A percentile compares a stretch with the other conserved stretches of the same genome.
These are phyloP conservation scores for Pseudomugil tenellus DNA, from an alignment of 2,797 vertebrate species.

Conservation along the genomic window DNA sequence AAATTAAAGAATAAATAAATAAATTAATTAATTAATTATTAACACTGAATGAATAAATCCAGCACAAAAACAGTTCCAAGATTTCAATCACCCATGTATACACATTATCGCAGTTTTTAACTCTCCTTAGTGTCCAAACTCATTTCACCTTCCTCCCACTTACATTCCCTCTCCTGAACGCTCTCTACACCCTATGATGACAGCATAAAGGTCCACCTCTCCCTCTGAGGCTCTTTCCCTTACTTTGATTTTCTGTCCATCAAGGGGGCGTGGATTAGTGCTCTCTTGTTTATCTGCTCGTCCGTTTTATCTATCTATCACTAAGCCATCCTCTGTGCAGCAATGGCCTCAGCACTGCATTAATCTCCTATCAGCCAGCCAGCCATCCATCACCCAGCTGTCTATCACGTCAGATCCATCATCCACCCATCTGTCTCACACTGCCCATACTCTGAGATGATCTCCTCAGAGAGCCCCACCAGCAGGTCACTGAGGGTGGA, in stretches of 20 bases:
- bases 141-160: constrained; percentile 48
- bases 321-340: constrained; percentile 74
- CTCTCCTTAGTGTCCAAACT: constrained; percentile 26
- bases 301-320: constrained; percentile 86
- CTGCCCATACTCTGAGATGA: constrained; percentile 73
- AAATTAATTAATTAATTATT: constrained; percentile 7
- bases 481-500: constrained; percentile 50
- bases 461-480: constrained; percentile 68
- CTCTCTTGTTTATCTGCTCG: constrained; percentile 86
- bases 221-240: constrained; percentile 65
- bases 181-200: constrained; percentile 34
- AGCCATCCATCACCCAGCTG: constrained; percentile 85
- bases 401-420: constrained; percentile 86
- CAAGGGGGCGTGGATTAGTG: constrained; percentile 82
- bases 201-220: constrained; percentile 59
- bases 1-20: constrained; percentile 9
- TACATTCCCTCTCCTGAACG: constrained; percentile 45
- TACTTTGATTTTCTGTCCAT: constrained; percentile 84
- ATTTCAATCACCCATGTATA: constrained; percentile 38
- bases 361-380: constrained; percentile 85
- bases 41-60: constrained; percentile 3
- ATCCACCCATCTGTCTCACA: constrained; percentile 85
- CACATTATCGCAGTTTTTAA: constrained; percentile 22
- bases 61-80: constrained; percentile 8
- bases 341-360: constrained; percentile 77